Percentiles rank a stretch among this genome's conserved stretches.
phyloP scores from a whole-genome alignment of 2,888 invertebrate species.

The Phlogophora meticulosa region DNA sequence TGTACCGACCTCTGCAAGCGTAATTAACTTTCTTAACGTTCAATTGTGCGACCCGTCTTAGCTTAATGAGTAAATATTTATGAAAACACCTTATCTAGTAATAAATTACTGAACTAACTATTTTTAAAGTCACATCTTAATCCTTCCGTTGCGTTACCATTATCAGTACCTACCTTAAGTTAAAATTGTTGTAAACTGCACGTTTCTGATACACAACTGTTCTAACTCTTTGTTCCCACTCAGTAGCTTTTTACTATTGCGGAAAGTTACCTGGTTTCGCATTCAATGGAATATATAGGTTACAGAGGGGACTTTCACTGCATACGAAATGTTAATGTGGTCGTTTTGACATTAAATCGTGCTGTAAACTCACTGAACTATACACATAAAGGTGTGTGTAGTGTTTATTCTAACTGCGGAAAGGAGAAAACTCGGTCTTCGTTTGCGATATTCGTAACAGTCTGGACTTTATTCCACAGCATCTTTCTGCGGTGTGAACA shows the following conservation, averaged over 20 bases:
- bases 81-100: too few relatives aligned
- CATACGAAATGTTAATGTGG: slow-evolving; percentile 63
- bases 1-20: too few relatives aligned
- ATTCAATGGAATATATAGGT: slow-evolving; percentile 62
- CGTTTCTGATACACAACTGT: slow-evolving; percentile 36
- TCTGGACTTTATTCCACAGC: slow-evolving; percentile 11
- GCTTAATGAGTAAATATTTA: too few relatives aligned
- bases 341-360: slow-evolving; percentile 62
- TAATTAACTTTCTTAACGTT: too few relatives aligned
- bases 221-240: slow-evolving; percentile 45
- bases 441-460: slow-evolving; percentile 9
- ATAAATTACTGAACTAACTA: not conserved
- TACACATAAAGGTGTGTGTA: slow-evolving; percentile 45
- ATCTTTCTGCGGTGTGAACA: not conserved
- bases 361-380: slow-evolving; percentile 57
- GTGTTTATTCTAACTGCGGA: slow-evolving; percentile 35
- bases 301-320: slow-evolving; percentile 60
- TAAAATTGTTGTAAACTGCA: slow-evolving; percentile 39
- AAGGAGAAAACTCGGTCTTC: slow-evolving; percentile 16
- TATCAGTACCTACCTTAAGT: slow-evolving; percentile 26
- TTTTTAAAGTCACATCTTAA: not conserved
- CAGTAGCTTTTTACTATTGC: slow-evolving; percentile 47
- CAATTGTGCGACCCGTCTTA: too few relatives aligned
- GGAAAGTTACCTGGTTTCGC: slow-evolving; percentile 57
- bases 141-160: not conserved